Base-by-base conservation (phyloP, 1,140 invertebrate species). In the Aleiodes sp. region DNA sequence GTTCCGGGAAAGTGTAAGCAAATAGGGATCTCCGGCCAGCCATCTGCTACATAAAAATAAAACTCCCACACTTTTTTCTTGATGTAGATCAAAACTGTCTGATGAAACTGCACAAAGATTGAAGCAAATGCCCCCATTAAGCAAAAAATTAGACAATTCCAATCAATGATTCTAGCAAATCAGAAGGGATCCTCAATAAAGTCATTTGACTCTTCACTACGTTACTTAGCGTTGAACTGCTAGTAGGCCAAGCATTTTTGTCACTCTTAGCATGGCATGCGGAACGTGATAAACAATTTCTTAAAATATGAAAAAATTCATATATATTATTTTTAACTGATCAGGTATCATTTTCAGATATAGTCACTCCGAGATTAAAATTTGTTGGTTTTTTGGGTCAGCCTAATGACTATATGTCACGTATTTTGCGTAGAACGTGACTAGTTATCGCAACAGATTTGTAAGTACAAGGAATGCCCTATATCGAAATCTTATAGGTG, bases 61-160 rank as follows among this genome's bases (percentile, higher is more conserved):
- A 95, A 95, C 79, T 94, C 91, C 93, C 93, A 94, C 82, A 95
- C 92, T 80, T 90, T 90, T 86, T 95, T 93, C 86, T 91, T 91
- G 82, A 93, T 89, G 88, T 92, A 94, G 87, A 93, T 95, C 88
- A 92, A 89, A 82, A 95, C 88, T 76, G 93, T 94, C 87, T 94
- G 93, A 88, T 95, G 93, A 88, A 95, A 94, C 93, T 94, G 87
- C 26, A 89, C n/a, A 90, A 76, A 70, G 72, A n/a, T n/a, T 70
- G 76, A 72, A 76, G 66, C 64, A 64, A 35, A 65, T 63, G n/a
- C n/a, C 16, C 4, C 2, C 14, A 37, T 14, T 10, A 41, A 35
- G 21, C n/a, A 31, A 31, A 31, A 29, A 62, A 35, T 35, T 28
- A 19, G 19, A 19, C 2, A 29, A 16, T 21, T 33, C 4, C 4